A percentile compares a stretch with the other conserved stretches of the same genome.
Conservation (phyloP, 2,888 invertebrate species). For the Euphydryas editha region DNA sequence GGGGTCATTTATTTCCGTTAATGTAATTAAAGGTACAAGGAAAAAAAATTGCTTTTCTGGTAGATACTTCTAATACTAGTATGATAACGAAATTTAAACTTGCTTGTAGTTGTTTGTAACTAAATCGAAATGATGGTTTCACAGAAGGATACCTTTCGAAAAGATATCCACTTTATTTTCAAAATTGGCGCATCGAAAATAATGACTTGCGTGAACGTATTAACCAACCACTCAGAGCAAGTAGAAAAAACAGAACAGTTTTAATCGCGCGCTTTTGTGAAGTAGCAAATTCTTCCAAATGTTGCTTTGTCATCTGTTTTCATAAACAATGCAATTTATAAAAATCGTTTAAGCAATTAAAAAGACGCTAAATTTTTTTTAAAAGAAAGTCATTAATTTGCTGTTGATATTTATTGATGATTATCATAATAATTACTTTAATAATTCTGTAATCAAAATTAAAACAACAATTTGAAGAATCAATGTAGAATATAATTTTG, state of each 20-base stretch:
- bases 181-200: slow-evolving; percentile 69
- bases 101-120: background rate
- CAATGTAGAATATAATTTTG: too few relatives aligned
- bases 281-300: slow-evolving; percentile 45
- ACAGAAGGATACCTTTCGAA: slow-evolving; percentile 58
- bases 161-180: slow-evolving; percentile 72
- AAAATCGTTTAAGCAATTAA: slow-evolving; percentile 14
- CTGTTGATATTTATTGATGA: background rate
- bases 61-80: background rate
- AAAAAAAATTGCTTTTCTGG: slow-evolving; percentile 18
- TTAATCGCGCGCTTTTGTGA: slow-evolving; percentile 59
- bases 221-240: slow-evolving; percentile 80
- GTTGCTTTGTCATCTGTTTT: slow-evolving; percentile 58
- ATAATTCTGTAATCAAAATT: too few relatives aligned
- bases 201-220: slow-evolving; percentile 76
- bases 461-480: too few relatives aligned
- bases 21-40: slow-evolving; percentile 32
- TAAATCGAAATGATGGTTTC: slow-evolving; percentile 62
- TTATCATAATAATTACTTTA: too few relatives aligned
- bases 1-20: slow-evolving; percentile 36
- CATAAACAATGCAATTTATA: slow-evolving; percentile 54
- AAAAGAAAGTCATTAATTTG: background rate
- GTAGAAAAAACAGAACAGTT: slow-evolving; percentile 82
- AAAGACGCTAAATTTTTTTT: background rate
- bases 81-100: background rate